Evolutionary conservation across 35 echinoderm and acorn worm species (phyloP).

Genomic region (Apostichopus parvimensis): DNA sequence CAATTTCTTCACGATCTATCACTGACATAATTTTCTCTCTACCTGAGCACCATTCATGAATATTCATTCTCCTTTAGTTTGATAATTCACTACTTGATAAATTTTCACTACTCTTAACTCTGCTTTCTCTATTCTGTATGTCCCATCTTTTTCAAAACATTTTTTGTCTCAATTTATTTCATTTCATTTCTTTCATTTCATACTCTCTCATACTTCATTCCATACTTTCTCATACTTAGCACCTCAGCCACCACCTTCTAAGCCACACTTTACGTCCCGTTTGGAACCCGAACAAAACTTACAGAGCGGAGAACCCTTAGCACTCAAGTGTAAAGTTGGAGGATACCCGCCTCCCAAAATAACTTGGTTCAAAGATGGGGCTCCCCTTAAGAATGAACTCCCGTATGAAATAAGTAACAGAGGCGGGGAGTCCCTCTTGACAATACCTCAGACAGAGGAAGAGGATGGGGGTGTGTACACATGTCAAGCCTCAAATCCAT

Average conservation of each 20-base stretch:
- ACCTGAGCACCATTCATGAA: too few species aligned
- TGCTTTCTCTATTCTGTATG: too few species aligned
- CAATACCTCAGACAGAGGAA: conserved; percentile 20
- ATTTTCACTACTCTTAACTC: too few species aligned
- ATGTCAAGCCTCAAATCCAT: conserved; percentile 61
- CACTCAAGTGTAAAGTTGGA: conserved; percentile 61
- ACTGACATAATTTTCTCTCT: too few species aligned
- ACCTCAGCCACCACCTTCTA: conserved; percentile 48
- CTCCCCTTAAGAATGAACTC: conserved; percentile 51
- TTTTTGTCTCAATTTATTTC: not conserved
- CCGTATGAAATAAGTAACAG: conserved; percentile 56
- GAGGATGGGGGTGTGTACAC: conserved; percentile 61
- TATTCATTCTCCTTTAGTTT: too few species aligned
- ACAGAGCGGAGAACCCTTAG: conserved; percentile 48
- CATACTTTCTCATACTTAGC: conserved; percentile 8
- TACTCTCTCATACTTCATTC: not conserved
- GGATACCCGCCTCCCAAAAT: conserved; percentile 56
- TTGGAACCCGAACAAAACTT: conserved; percentile 35
- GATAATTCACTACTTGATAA: too few species aligned
- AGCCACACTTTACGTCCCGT: conserved; percentile 59
- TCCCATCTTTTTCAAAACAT: not conserved
- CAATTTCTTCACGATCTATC: too few species aligned
- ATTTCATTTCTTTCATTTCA: not conserved
- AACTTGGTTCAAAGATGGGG: conserved; percentile 57
- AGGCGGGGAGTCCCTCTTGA: conserved; percentile 37